Percentiles rank a stretch among this genome's conserved stretches.
phyloP scores from a whole-genome alignment of 2,888 invertebrate species.

The Lithophane semibrunnea region DNA sequence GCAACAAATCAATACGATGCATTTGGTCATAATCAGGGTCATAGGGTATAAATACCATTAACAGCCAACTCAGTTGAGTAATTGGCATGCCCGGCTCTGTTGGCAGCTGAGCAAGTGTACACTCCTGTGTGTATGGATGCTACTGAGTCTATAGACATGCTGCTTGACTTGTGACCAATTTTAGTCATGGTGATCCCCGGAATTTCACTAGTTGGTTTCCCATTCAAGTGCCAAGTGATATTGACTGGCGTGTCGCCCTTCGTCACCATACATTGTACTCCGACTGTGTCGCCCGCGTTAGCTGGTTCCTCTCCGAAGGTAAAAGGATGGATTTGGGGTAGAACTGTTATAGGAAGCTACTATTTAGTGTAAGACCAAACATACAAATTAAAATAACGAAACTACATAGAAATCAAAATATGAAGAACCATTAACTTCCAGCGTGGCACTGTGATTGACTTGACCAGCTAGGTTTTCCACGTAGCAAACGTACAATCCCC shows the following conservation, averaged over 20 bases:
- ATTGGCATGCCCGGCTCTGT: conserved; percentile 92
- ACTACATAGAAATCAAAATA: conserved; percentile 67
- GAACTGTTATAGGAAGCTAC: conserved; percentile 87
- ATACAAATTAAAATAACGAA: conserved; percentile 58
- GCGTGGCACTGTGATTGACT: conserved; percentile 92
- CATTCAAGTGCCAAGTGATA: conserved; percentile 94
- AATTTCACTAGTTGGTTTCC: conserved; percentile 88
- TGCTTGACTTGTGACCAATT: conserved; percentile 92
- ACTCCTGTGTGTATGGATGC: conserved; percentile 93
- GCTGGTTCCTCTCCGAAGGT: conserved; percentile 94
- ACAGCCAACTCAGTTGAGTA: conserved; percentile 92
- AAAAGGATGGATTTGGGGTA: conserved; percentile 94
- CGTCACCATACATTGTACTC: conserved; percentile 93
- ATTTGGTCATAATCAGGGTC: conserved; percentile 51
- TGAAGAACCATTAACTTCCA: conserved; percentile 93
- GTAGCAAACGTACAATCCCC: conserved; percentile 94
- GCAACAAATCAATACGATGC: conserved; percentile 53
- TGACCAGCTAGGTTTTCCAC: conserved; percentile 93
- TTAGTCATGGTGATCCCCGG: conserved; percentile 90
- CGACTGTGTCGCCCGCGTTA: conserved; percentile 94
- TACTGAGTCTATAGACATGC: conserved; percentile 93
- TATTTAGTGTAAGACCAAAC: conserved; percentile 55
- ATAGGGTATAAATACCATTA: conserved; percentile 91
- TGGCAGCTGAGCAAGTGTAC: conserved; percentile 93
- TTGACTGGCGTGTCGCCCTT: conserved; percentile 95